phyloP scores from a whole-genome alignment of 2,797 vertebrate species.

The Threskiornis aethiopicus region DNA sequence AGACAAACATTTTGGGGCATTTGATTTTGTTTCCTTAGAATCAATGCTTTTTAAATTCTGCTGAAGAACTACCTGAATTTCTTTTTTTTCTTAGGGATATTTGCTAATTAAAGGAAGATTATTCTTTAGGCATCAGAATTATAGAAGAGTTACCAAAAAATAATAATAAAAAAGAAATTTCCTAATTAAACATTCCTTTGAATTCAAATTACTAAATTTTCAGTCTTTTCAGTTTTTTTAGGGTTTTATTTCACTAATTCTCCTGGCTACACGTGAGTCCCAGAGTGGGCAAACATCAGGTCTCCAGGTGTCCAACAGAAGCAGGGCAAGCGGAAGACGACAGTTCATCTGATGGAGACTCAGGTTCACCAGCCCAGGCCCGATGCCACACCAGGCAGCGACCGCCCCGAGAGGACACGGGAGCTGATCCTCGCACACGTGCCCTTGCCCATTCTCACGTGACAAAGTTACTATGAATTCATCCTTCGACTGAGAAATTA shows the following conservation, averaged over 20 bases:
- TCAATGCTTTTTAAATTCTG: neutral
- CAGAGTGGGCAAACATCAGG: neutral
- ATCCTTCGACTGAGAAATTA: neutral
- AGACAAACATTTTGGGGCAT: neutral
- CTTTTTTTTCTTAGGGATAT: neutral
- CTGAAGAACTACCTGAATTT: neutral
- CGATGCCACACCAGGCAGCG: accelerated
- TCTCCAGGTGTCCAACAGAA: neutral
- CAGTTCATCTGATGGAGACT: neutral
- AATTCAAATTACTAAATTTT: neutral
- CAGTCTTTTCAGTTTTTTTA: neutral
- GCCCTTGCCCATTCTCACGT: too few species aligned
- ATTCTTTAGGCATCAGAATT: neutral
- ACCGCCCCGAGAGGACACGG: accelerated
- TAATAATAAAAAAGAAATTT: neutral
- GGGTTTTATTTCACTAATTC: neutral
- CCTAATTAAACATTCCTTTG: neutral
- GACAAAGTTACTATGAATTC: neutral
- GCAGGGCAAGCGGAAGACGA: neutral
- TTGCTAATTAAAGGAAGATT: neutral
- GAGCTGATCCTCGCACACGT: neutral
- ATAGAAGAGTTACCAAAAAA: neutral
- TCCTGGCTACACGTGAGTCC: neutral
- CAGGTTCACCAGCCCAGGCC: neutral
- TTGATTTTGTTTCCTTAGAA: neutral